Conservation (phyloP, 2,888 invertebrate species). For the Pteria penguin region DNA sequence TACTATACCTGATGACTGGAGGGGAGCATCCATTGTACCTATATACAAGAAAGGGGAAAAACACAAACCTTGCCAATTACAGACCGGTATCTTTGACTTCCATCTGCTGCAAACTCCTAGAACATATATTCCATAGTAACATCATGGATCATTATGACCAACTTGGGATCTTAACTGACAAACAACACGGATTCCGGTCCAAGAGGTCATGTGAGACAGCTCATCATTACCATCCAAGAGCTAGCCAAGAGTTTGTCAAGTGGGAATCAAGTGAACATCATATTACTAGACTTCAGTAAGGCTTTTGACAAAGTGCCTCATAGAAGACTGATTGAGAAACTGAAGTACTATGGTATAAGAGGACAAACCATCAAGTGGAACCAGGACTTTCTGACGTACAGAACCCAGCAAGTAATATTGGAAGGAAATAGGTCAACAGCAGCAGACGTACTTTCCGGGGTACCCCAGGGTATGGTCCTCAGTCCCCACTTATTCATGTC, state of each 20-base stretch:
- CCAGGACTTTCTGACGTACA: not conserved
- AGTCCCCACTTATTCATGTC: not conserved
- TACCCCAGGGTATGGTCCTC: not conserved
- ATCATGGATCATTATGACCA: constrained; percentile 3
- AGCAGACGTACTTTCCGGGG: not conserved
- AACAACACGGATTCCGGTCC: not conserved
- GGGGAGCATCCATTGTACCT: not conserved
- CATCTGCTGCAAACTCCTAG: constrained; percentile 5
- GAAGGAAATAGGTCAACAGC: not conserved
- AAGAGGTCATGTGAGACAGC: constrained; percentile 4
- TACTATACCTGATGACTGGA: not conserved
- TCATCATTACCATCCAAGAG: constrained; percentile 1
- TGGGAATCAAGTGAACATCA: not conserved
- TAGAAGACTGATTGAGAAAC: not conserved
- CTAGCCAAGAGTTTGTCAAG: not conserved
- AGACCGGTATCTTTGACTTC: constrained; percentile 1
- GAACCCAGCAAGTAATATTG: not conserved
- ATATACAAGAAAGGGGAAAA: constrained; percentile 3
- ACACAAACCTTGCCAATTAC: constrained; percentile 1
- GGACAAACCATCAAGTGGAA: not conserved
- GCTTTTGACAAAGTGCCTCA: constrained; percentile 13
- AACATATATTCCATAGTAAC: not conserved
- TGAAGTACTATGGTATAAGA: constrained; percentile 1
- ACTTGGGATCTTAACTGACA: not conserved
- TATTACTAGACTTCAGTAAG: constrained; percentile 6